Evolutionary conservation across 2,888 invertebrate species (phyloP), one percentile per base, ranked within the genome.

Genomic region (Pristionchus mayeri): DNA sequence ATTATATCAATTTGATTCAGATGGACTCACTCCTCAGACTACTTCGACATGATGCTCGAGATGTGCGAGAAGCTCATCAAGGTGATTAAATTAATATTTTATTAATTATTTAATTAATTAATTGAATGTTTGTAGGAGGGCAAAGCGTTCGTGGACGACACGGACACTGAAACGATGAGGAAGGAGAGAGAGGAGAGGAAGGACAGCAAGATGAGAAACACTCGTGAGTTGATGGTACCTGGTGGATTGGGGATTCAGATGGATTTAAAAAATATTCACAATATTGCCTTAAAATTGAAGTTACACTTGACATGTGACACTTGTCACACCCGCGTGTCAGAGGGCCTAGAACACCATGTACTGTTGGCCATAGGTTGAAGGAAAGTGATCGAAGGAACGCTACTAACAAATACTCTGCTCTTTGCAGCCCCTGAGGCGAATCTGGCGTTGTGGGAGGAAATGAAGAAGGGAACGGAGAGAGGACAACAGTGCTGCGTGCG

Each of bases 21-120:
- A 80, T 98, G 97, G 93, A 97, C 98, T 0, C 97, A 97, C 93
- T 98, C 98, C 0, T 99, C 98, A 0, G 96, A 98, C 93, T 96
- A 98, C 94, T 99, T 99, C 93, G 98, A 98, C 92, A 93, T 96
- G 85, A 96, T 99, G 95, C 93, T 97, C 86, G 94, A 95, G 24
- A 95, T 96, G 92, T 98, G 98, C 93, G 97, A 96, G 92, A 95
- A 96, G 93, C 94, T 99, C 89, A 94, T 99, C 60, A 95, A 95
- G 89, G 67, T 40, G n/a, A 13, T 63, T 63, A 37, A 16, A 7
- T 37, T 67, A 37, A 95, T 96, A 63, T 85, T 21, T 30, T 34
- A 52, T 60, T 63, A 11, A 44, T 4, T 71, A 11, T 57, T 4
- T n/a, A n/a, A 21, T 71, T 71, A 44, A 40, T 37, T 37, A 71